These are phyloP conservation scores for Cotesia chilonis DNA, from an alignment of 1,140 invertebrate species.

Conservation along the genomic window DNA sequence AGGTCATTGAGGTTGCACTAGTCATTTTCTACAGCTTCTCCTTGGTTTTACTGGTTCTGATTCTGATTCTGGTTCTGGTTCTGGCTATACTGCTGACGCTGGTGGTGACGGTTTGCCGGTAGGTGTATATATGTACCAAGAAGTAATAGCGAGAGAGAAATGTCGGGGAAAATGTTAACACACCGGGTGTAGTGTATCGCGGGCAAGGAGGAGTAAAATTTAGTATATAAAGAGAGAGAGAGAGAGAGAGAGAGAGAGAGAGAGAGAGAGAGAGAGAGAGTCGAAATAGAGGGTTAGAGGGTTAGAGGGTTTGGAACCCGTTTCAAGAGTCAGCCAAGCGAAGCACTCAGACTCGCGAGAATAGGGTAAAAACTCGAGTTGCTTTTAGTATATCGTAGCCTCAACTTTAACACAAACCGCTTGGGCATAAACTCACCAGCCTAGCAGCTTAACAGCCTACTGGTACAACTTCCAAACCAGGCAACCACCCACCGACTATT, in stretches of 20 bases:
- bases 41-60: neutral
- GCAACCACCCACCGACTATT: no score
- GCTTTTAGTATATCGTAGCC: conserved; percentile 36
- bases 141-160: neutral
- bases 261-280: neutral
- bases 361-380: conserved; percentile 58
- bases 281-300: neutral
- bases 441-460: neutral
- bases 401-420: conserved; percentile 35
- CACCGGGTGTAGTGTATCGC: conserved; percentile 5
- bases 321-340: conserved; percentile 61
- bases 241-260: conserved; percentile 2
- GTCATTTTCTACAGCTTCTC: neutral
- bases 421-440: conserved; percentile 42
- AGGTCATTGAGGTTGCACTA: conserved; percentile 35
- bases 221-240: conserved; percentile 17
- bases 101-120: neutral
- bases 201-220: conserved; percentile 15
- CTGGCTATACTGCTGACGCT: neutral
- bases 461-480: neutral
- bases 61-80: neutral
- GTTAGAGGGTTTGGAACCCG: conserved; percentile 49
- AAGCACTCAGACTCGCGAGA: conserved; percentile 59
- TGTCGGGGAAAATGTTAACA: conserved; percentile 34
- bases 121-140: conserved; percentile 7